phyloP scores from a whole-genome alignment of 2,888 invertebrate genomes.

The Eilema depressum region DNA sequence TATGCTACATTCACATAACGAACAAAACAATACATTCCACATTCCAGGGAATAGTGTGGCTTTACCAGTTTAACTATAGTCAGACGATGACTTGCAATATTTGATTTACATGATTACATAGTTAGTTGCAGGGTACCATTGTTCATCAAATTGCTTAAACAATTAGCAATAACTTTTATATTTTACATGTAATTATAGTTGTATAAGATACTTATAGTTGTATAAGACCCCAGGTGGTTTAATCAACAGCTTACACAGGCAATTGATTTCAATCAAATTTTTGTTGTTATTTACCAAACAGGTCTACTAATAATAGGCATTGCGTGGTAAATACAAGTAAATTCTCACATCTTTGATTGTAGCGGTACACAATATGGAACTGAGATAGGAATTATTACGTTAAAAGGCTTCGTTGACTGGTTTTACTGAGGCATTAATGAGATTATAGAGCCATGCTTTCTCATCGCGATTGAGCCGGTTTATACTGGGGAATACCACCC shows the following conservation, averaged over 20 bases:
- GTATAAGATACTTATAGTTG: neutral
- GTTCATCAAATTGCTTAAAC: neutral
- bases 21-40: too few species aligned
- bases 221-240: neutral
- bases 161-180: neutral
- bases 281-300: neutral
- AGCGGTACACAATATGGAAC: neutral
- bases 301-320: neutral
- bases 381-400: neutral
- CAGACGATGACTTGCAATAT: too few species aligned
- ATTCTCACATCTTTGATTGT: neutral
- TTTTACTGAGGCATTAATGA: neutral
- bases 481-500: neutral
- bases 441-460: neutral
- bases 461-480: neutral
- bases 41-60: too few species aligned
- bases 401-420: neutral
- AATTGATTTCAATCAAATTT: conserved; percentile 5
- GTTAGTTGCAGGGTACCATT: neutral
- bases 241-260: neutral
- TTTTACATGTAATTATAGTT: neutral
- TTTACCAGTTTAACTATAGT: too few species aligned
- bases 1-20: too few species aligned
- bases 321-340: neutral
- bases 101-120: too few species aligned